Evolutionary conservation across 2,113 vertebrate species (phyloP).

Genomic region (Pipra filicauda): DNA sequence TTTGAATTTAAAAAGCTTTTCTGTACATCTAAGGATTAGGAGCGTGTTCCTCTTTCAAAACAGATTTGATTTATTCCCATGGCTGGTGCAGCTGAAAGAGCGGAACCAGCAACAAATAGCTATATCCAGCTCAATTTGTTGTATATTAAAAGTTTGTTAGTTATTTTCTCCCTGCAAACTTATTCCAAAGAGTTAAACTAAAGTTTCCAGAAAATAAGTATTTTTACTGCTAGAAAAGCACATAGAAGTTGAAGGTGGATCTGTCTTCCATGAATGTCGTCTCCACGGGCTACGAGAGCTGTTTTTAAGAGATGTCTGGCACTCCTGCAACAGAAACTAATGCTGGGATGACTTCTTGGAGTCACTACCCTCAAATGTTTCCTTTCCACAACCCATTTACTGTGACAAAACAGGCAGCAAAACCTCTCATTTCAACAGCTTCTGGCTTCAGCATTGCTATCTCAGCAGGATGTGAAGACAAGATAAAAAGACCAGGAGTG

Average conservation of each 20-base stretch:
- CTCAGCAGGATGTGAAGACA: conserved; percentile 35
- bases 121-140: not conserved
- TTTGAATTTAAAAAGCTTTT: not conserved
- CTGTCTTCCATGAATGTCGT: not conserved
- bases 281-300: not conserved
- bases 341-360: not conserved
- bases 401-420: conserved; percentile 12
- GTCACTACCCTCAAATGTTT: not conserved
- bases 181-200: not conserved
- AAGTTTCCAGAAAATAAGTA: not conserved
- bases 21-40: not conserved
- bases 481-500: conserved; percentile 32
- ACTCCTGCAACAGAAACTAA: not conserved
- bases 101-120: not conserved
- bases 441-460: conserved; percentile 20
- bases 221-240: not conserved
- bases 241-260: not conserved
- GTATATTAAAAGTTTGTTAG: not conserved
- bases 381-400: not conserved
- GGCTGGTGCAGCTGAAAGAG: not conserved
- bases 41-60: not conserved
- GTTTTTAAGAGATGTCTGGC: not conserved
- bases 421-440: not conserved
- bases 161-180: not conserved
- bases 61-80: not conserved